Evolutionary conservation across 2,888 invertebrate genomes (phyloP).

Genomic region (Epicampocera succincta): DNA sequence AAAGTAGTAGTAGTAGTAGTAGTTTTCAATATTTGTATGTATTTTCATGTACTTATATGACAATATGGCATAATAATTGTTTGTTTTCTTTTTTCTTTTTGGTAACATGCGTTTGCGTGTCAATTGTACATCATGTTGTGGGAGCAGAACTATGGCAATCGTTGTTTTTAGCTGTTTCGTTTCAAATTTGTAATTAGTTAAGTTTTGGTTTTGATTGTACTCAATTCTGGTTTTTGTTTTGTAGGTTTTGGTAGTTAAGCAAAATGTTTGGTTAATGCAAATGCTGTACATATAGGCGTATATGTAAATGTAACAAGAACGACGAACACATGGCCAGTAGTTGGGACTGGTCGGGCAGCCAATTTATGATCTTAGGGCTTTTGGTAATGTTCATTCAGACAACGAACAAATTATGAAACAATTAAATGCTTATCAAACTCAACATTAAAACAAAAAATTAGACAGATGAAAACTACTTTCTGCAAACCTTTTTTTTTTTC

Average conservation of each 20-base stretch:
- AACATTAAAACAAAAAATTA: slow-evolving; percentile 64
- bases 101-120: slow-evolving; percentile 70
- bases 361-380: slow-evolving; percentile 29
- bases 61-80: slow-evolving; percentile 54
- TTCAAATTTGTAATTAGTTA: slow-evolving; percentile 62
- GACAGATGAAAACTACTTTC: slow-evolving; percentile 67
- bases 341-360: neutral
- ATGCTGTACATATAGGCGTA: slow-evolving; percentile 26
- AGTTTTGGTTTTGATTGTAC: slow-evolving; percentile 47
- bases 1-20: slow-evolving; percentile 41
- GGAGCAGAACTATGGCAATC: slow-evolving; percentile 69
- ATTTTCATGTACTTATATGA: slow-evolving; percentile 58
- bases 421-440: slow-evolving; percentile 55
- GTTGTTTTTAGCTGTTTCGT: slow-evolving; percentile 67
- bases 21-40: slow-evolving; percentile 51
- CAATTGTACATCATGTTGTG: slow-evolving; percentile 70
- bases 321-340: slow-evolving; percentile 49
- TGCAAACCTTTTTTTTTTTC: slow-evolving; percentile 18
- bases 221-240: slow-evolving; percentile 16
- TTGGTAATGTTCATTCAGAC: slow-evolving; percentile 41
- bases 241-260: slow-evolving; percentile 44
- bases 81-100: slow-evolving; percentile 54
- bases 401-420: slow-evolving; percentile 31
- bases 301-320: slow-evolving; percentile 57
- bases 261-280: slow-evolving; percentile 49